Conservation (phyloP, 2,888 invertebrate species). For the Noctuana brunneofusca region DNA sequence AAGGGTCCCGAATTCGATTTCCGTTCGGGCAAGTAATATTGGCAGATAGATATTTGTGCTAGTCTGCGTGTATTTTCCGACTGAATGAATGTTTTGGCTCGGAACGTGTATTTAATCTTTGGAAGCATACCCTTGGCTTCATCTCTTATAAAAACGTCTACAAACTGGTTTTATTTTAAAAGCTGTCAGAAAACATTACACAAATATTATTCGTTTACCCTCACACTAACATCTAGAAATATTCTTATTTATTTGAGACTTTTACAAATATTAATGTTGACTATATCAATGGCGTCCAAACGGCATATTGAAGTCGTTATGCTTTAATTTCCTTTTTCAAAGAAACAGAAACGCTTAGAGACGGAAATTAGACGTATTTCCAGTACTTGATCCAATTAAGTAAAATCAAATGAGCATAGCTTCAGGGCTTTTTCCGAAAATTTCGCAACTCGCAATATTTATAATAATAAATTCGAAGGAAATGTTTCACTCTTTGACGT, state of each 20-base stretch:
- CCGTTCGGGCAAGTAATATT: slow-evolving; percentile 30
- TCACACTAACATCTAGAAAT: neutral
- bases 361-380: slow-evolving; percentile 7
- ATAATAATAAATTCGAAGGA: slow-evolving; percentile 16
- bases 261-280: neutral
- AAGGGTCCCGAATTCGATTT: slow-evolving; percentile 24
- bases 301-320: neutral
- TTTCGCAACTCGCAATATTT: slow-evolving; percentile 3
- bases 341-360: neutral
- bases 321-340: slow-evolving; percentile 3
- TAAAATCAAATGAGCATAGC: slow-evolving; percentile 18
- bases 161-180: slow-evolving; percentile 22
- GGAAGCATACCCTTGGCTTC: slow-evolving; percentile 18
- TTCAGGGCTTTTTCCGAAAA: slow-evolving; percentile 14
- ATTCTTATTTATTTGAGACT: neutral
- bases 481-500: slow-evolving; percentile 23
- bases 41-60: slow-evolving; percentile 28
- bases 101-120: slow-evolving; percentile 26
- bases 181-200: slow-evolving; percentile 5
- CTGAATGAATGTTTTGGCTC: slow-evolving; percentile 28
- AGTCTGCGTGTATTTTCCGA: slow-evolving; percentile 28
- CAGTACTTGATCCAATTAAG: slow-evolving; percentile 24
- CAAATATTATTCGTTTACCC: slow-evolving; percentile 13
- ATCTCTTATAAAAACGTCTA: slow-evolving; percentile 22
- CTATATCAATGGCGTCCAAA: neutral